Base-by-base conservation (phyloP, 2,797 vertebrate species). In the Apodemus agrarius region DNA sequence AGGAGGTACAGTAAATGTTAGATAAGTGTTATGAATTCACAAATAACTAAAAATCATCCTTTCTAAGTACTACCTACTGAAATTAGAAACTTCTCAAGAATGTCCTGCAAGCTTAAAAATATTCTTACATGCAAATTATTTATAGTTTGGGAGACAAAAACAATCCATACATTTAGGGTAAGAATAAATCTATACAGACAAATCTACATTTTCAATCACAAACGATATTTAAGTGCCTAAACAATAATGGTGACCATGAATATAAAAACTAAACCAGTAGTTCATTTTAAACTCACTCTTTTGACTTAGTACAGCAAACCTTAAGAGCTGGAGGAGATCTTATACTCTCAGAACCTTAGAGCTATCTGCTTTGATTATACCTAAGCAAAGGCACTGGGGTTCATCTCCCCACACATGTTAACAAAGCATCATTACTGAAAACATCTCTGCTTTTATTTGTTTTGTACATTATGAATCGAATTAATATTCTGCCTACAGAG, bases 171-270 rank as follows among this genome's bases (percentile, higher is more conserved):
- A 63, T 83, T 93, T 86, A 90, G 17, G 7, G 13, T 75, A 91
- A 95, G 22, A 93, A 89, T 94, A 89, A 74, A 93, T 88, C 65
- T 88, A 40, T n/a, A 22, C 34, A 94, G 19, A 29, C 67, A 83
- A 90, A 94, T 90, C 57, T 11, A 6, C 10, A 88, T 22, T 16
- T 92, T 80, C 11, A 87, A 34, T 94, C 46, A 83, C 69, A 34
- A 43, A 67, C 31, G 79, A 82, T 67, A 92, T 69, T 92, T 93
- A 81, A 94, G 46, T 34, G n/a, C 80, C 16, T 81, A 84, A 92
- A 93, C 81, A 89, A 67, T 54, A 81, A 29, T n/a, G 43, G 40
- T 96, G 40, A 10, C 17, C 54, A 59, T 82, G 12, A 85, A 37
- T 52, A 89, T 86, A 86, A 46, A 93, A 80, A 92, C 26, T 61